Conservation (phyloP, 2,113 vertebrate genomes). For the Egretta garzetta region DNA sequence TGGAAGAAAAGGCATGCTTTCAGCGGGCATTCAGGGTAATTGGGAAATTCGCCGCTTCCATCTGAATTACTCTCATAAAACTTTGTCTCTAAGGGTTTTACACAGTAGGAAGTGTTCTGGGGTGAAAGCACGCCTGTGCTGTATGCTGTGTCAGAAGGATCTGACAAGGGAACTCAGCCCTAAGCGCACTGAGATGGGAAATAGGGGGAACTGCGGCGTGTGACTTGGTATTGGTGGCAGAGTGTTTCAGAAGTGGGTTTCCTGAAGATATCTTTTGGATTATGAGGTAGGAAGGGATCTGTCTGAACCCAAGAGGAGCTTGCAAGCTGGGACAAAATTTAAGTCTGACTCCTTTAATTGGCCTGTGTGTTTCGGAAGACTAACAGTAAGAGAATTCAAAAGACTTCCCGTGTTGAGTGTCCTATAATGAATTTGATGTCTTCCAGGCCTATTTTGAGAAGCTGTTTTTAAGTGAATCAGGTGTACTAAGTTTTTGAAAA, state of each 20-base stretch:
- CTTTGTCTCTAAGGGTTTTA: background rate
- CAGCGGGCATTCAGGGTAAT: background rate
- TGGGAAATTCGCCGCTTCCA: rapidly evolving
- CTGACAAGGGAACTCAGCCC: background rate
- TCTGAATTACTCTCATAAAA: background rate
- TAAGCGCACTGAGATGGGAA: background rate
- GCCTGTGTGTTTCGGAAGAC: background rate
- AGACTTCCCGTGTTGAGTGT: background rate
- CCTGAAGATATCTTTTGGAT: background rate
- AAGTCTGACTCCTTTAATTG: background rate
- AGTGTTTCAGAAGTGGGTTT: background rate
- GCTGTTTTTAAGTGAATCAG: background rate
- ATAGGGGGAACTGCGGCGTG: background rate
- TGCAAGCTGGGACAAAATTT: background rate
- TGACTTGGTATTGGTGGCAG: background rate
- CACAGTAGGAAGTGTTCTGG: background rate
- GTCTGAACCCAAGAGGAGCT: background rate
- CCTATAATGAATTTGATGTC: background rate
- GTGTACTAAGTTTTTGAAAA: background rate
- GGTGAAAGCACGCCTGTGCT: background rate
- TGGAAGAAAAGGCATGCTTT: background rate
- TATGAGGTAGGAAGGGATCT: background rate
- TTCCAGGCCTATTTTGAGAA: background rate
- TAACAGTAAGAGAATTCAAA: background rate
- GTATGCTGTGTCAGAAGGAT: background rate